phyloP scores from a whole-genome alignment of 2,113 vertebrate species.

The Microtus pennsylvanicus region DNA sequence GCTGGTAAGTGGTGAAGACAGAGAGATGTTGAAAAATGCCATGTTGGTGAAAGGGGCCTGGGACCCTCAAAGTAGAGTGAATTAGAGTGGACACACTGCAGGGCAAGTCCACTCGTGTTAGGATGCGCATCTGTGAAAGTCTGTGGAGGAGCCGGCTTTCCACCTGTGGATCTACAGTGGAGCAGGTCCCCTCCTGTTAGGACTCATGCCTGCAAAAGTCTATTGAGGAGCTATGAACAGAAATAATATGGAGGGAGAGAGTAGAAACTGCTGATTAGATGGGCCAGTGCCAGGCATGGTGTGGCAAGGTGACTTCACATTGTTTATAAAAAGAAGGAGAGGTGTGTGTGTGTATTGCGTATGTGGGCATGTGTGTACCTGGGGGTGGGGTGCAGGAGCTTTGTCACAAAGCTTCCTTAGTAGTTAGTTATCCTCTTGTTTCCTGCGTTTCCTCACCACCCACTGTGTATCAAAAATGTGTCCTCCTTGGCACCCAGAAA shows the following conservation, averaged over 20 bases:
- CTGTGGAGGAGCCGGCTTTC: background rate
- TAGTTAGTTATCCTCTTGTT: background rate
- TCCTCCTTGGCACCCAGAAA: background rate
- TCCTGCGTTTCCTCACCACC: background rate
- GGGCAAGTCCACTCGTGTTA: background rate
- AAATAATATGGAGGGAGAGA: background rate
- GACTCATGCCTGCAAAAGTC: background rate
- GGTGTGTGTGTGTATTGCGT: background rate
- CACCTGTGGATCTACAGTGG: no score
- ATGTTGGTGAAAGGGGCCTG: background rate
- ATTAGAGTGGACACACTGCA: background rate
- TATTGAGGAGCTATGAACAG: background rate
- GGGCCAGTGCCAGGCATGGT: background rate
- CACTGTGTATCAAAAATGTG: background rate
- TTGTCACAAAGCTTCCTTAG: background rate
- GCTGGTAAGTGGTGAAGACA: background rate
- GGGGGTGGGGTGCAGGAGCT: no score
- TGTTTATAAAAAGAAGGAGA: background rate
- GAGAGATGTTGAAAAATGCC: background rate
- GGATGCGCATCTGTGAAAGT: accelerated
- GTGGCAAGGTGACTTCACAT: background rate
- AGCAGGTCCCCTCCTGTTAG: background rate
- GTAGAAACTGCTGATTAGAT: background rate
- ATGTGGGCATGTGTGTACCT: background rate
- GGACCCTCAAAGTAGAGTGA: background rate